Evolutionary conservation across 1,140 invertebrate species (phyloP).

Genomic region (Brachionus asplanchnoidis): DNA sequence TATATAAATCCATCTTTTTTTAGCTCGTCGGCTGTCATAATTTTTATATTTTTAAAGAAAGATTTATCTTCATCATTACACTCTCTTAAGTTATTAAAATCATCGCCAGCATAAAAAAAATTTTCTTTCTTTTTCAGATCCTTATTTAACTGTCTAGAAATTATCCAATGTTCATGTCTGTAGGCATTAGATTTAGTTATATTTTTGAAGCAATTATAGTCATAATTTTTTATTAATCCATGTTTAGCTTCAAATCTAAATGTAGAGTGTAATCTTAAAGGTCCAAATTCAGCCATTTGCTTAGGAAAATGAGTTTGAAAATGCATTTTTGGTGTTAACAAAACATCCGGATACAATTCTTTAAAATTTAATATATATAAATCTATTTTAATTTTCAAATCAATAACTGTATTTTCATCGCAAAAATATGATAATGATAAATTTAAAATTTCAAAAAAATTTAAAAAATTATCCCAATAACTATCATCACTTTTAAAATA

Average conservation of each 20-base stretch:
- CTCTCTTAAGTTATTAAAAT: not conserved
- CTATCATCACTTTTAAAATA: not conserved
- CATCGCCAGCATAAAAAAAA: not conserved
- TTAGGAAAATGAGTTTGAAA: not conserved
- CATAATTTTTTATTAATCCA: not conserved
- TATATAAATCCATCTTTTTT: not conserved
- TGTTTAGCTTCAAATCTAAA: constrained; percentile 1
- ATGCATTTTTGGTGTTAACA: not conserved
- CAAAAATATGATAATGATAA: not conserved
- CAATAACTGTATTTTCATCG: not conserved
- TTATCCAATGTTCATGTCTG: not conserved
- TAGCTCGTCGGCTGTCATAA: not conserved
- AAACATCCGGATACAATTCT: not conserved
- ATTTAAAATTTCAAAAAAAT: not conserved
- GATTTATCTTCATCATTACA: not conserved
- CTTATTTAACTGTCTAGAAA: not conserved
- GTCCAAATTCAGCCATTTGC: not conserved
- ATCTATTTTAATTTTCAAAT: not conserved
- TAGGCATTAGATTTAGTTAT: not conserved
- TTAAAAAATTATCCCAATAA: not conserved
- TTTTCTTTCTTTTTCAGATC: not conserved
- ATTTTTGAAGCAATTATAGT: not conserved
- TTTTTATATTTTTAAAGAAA: not conserved
- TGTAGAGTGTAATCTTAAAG: not conserved
- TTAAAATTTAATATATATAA: not conserved